Evolutionary conservation across 2,797 vertebrate species (phyloP).

Genomic region (Sebastes dallii): DNA sequence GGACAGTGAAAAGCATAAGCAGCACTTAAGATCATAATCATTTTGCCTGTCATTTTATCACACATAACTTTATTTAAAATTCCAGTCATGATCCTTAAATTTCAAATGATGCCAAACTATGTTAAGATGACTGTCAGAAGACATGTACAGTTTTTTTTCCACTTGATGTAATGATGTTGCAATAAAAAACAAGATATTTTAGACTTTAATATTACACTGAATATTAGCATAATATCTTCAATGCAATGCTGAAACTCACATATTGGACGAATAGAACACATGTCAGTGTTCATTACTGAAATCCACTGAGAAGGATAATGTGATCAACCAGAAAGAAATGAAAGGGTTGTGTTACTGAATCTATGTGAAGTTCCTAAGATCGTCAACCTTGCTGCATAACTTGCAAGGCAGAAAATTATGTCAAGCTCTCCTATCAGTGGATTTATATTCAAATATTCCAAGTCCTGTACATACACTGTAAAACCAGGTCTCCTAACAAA

Average conservation of each 20-base stretch:
- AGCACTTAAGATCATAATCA: not conserved
- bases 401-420: not conserved
- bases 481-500: constrained; percentile 17
- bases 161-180: not conserved
- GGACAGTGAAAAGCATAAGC: not conserved
- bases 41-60: not conserved
- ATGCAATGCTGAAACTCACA: not conserved
- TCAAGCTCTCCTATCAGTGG: not conserved
- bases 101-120: not conserved
- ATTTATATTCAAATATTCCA: constrained; percentile 31
- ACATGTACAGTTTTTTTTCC: not conserved
- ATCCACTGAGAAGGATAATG: not conserved
- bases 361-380: not conserved
- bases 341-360: not conserved
- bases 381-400: not conserved
- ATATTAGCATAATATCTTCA: not conserved
- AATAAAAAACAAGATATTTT: not conserved
- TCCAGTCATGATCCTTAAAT: not conserved
- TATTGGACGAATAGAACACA: too few relatives aligned
- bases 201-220: not conserved
- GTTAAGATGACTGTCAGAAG: not conserved
- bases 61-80: not conserved
- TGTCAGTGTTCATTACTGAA: not conserved
- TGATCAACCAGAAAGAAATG: not conserved
- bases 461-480: not conserved